Evolutionary conservation across 1,140 invertebrate species (phyloP), one percentile per base, ranked within the genome.

Genomic region (Nixonia krombeini): DNA sequence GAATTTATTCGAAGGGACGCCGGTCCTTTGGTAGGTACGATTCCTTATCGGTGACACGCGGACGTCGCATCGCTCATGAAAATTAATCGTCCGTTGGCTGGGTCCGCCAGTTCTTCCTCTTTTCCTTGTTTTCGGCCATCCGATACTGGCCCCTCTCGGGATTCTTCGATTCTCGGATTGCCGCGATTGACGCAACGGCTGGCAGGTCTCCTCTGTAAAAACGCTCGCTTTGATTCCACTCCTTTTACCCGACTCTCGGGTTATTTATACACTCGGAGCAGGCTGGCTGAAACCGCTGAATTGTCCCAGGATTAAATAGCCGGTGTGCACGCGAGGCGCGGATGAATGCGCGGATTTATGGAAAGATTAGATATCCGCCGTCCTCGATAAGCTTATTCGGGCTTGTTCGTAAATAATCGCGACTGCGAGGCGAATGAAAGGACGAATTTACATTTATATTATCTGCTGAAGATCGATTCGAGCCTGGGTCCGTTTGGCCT

Each of bases 1-100:
- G 62, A 78, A 79, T 80, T 80, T 81, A 81, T 80, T 70, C 46
- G 57, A 53, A 56, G 51, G 56, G 61, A 65, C 64, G 61, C 40
- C 56, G 47, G 59, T 37, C 55, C 55, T 23, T 44, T 50, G 35
- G 55, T 59, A 21, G 33, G 47, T 41, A 46, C 42, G 61, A 70
- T 70, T 57, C 12, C 68, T 70, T 65, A 70, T 70, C 62, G 52
- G 52, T 55, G 58, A 59, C 49, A 28, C 35, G 15, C 2, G 6
- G 23, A 45, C 58, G 59, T 64, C 46, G 53, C 62, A 70, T 70
- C 57, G 17, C 52, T 62, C 57, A 57, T 65, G 51, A 52, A 61
- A 70, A 70, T 70, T 50, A 70, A 62, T 62, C 57, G 57, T 46
- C 31, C 41, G 10, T 33, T 23, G 42, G 47, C 40, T 13, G 52